phyloP scores from a whole-genome alignment of 2,888 invertebrate species.

The Aleiodes leptofemur region DNA sequence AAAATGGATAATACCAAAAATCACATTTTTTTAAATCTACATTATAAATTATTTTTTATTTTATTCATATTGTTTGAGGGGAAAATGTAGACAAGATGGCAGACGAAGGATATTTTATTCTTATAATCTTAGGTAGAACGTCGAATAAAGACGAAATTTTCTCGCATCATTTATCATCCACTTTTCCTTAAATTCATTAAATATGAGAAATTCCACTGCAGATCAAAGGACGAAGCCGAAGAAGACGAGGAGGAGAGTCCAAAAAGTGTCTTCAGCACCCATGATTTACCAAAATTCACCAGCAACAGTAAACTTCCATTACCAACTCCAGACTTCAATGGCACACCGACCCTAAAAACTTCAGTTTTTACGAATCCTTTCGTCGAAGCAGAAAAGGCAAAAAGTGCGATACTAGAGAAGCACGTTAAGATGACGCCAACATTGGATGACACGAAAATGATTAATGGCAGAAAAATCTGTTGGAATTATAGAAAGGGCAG shows the following conservation, averaged over 20 bases:
- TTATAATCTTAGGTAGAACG: constrained; percentile 65
- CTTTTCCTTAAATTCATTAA: constrained; percentile 45
- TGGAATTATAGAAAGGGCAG: constrained; percentile 95
- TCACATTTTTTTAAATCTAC: no score
- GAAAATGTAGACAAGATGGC: constrained; percentile 51
- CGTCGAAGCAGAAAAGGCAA: constrained; percentile 89
- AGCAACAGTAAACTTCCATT: constrained; percentile 73
- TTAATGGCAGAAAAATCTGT: constrained; percentile 92
- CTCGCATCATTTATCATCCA: background rate
- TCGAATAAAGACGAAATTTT: constrained; percentile 62
- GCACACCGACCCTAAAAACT: constrained; percentile 77
- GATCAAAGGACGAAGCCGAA: constrained; percentile 69
- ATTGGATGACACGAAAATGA: constrained; percentile 83
- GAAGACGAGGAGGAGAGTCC: constrained; percentile 55
- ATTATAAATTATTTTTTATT: no score
- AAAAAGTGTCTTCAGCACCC: constrained; percentile 36
- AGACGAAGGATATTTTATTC: constrained; percentile 70
- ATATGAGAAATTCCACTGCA: constrained; percentile 57
- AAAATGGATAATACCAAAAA: no score
- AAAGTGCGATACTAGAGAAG: constrained; percentile 90
- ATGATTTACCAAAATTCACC: constrained; percentile 41
- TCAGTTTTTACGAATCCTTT: constrained; percentile 94
- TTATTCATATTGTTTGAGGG: background rate
- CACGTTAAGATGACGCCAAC: constrained; percentile 93
- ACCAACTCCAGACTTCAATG: constrained; percentile 81